Evolutionary conservation across 2,888 invertebrate genomes (phyloP), one percentile per base, ranked within the genome.

Genomic region (Cheilosia scutellata): DNA sequence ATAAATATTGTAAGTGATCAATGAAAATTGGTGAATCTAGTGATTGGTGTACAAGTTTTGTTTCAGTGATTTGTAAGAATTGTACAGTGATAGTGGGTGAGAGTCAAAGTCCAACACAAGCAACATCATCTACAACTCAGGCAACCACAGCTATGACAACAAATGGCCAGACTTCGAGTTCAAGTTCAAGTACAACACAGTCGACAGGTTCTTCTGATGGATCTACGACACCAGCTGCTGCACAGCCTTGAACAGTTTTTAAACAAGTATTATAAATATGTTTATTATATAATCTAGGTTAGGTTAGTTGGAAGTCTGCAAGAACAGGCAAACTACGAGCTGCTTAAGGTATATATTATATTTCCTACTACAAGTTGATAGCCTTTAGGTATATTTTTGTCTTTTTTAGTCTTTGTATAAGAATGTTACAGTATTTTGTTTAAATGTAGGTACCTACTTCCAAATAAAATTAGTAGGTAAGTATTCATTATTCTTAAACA

Each of bases 21-120:
- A n/a, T 27, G 27, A n/a, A 40, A 37, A 11, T 2, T 16, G 47
- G 47, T 37, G 37, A 37, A 37, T 11, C 1, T 37, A 37, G 37
- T 37, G 37, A 37, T 37, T 37, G 4, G 11, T 11, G 37, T 11
- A 11, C 4, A 11, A 2, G 37, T 37, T 37, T 37, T 49, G 6
- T 49, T 87, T 13, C 55, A 90, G 90, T 90, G 33, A 71, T 90
- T 53, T 90, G 90, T 29, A 82, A 82, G 7, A 90, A 90, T 55
- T 91, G 91, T 49, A 90, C 90, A 2, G 88, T 91, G 5, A 7
- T 89, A 5, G 84, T 91, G 7, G 70, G 63, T 11, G 66, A 72
- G 44, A 83, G 27, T 42, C 31, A 33, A 7, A 33, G 16, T 13
- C 20, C 55, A 55, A 55, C 13, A 20, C 37, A 7, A 57, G 7